These are phyloP conservation scores for Grapholita molesta DNA, from an alignment of 1,140 invertebrate genomes.

Conservation along the genomic window DNA sequence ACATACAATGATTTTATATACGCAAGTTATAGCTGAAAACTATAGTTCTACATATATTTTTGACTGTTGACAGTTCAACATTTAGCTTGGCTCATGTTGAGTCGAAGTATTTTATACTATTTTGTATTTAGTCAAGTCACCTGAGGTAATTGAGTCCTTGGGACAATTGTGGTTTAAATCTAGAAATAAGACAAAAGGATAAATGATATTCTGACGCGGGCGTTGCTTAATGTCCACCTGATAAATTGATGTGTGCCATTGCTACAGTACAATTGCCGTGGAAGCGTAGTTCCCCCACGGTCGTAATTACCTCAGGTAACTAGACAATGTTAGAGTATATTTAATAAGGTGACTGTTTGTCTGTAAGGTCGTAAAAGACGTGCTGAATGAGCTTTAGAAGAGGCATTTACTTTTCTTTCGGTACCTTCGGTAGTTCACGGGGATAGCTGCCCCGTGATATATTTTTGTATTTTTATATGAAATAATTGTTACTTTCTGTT, in stretches of 20 bases:
- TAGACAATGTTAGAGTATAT: neutral
- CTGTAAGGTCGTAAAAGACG: neutral
- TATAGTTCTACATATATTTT: constrained; percentile 29
- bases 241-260: too few relatives aligned
- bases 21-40: constrained; percentile 23
- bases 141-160: neutral
- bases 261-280: too few relatives aligned
- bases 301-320: neutral
- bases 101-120: constrained; percentile 46
- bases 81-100: constrained; percentile 63
- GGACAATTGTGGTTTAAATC: neutral
- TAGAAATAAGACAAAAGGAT: too few relatives aligned
- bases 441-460: neutral
- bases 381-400: neutral
- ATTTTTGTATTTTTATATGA: neutral
- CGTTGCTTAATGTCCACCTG: too few relatives aligned
- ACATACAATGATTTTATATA: constrained; percentile 14
- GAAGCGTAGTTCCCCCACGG: neutral
- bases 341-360: neutral
- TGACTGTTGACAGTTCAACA: constrained; percentile 56
- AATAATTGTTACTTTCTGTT: neutral
- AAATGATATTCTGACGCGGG: too few relatives aligned
- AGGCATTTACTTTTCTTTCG: neutral
- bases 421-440: neutral
- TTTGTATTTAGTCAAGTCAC: constrained; percentile 18